Conservation (phyloP, 2,797 vertebrate species). For the Fundulus diaphanus region DNA sequence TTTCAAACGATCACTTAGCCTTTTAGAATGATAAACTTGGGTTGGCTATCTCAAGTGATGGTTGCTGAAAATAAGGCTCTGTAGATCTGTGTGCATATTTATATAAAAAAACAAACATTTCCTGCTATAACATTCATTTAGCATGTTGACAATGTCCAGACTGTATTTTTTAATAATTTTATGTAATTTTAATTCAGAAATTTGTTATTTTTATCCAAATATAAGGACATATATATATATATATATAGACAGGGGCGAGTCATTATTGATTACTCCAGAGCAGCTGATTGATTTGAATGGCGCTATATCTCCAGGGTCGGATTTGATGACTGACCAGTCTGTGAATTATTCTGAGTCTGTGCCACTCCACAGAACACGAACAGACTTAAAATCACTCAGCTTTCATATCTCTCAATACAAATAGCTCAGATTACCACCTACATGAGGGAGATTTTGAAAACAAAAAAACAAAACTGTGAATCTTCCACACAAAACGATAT, state of each 20-base stretch:
- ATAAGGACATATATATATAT: too few relatives aligned
- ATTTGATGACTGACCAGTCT: conserved; percentile 5
- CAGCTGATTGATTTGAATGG: background rate
- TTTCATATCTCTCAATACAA: conserved; percentile 34
- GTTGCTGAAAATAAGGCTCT: too few relatives aligned
- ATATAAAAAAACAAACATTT: too few relatives aligned
- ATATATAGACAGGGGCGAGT: too few relatives aligned
- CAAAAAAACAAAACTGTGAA: conserved; percentile 11
- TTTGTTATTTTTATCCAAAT: too few relatives aligned
- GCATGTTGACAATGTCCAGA: too few relatives aligned
- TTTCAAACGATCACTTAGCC: too few relatives aligned
- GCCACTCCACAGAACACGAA: conserved; percentile 27
- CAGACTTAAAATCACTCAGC: conserved; percentile 27
- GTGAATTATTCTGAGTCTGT: conserved; percentile 16
- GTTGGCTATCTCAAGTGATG: too few relatives aligned
- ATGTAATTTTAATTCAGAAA: background rate
- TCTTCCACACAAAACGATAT: conserved; percentile 8
- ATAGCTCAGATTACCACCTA: conserved; percentile 20
- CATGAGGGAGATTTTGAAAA: conserved; percentile 15
- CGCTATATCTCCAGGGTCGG: conserved; percentile 3
- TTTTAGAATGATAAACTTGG: too few relatives aligned
- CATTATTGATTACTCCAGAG: background rate
- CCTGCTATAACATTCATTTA: too few relatives aligned
- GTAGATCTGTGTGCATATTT: too few relatives aligned
- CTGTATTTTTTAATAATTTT: too few relatives aligned